Base-by-base conservation (phyloP, 2,113 vertebrate genomes). In the Cyphotilapia sp. region DNA sequence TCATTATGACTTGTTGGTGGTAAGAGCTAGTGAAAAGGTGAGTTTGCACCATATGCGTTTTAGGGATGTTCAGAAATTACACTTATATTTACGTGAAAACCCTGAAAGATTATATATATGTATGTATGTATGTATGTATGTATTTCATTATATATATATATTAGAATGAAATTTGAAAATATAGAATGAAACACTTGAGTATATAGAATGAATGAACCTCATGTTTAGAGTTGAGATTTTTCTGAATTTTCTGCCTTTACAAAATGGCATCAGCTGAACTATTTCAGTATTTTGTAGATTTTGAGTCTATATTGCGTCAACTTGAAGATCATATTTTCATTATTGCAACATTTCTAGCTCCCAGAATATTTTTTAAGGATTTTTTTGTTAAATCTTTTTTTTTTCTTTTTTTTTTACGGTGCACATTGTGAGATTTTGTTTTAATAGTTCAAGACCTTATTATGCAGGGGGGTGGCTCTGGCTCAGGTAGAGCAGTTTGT, bases 401-500 rank as follows among this genome's bases (percentile, higher is more conserved):
- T 11, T 4, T 10, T 4, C 0, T 1, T 16, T 61, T 61, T 14
- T 31, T 29, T 59, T 33, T 63, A n/a, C 0, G 0, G 31, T 63
- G 31, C 31, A 63, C 59, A 35, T 35, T 63, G 31, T 63, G 17
- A 35, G 31, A 63, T 35, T 33, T 63, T 7, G 16, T 2, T 63
- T 63, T 63, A n/a, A 66, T 66, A 38, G 6, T n/a, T 66, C 31
- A 66, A 66, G 17, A 63, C 31, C 59, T 63, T 63, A n/a, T 63
- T 63, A 63, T 35, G 61, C 61, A 38, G 19, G 17, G 1, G 33
- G 1, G 17, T 38, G 19, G 61, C 31, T 66, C 17, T 66, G 10
- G 17, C 61, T 66, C 61, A 66, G 17, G 61, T 38, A 66, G 61
- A 66, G 31, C 17, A 38, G 61, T 11, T n/a, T 11, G 6, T 66